Evolutionary conservation across 1,140 invertebrate species (phyloP), one percentile per base, ranked within the genome.

Genomic region (Lordiphosa collinella): DNA sequence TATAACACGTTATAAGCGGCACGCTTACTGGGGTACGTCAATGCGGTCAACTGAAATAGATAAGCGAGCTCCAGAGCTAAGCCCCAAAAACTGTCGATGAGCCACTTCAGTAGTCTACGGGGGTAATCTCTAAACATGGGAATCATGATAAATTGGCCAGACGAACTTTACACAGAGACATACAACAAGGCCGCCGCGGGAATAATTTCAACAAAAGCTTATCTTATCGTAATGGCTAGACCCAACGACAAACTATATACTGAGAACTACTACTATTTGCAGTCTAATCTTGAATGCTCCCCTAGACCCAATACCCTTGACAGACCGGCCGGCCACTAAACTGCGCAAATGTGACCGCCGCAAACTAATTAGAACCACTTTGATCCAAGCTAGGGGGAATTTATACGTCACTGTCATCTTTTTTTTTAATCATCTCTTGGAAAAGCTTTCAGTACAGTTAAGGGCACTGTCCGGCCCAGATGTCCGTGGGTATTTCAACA

Each of bases 171-270:
- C 22, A 44, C 61, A 35, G 7, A n/a, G 37, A 16, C 57, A 56
- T 59, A 38, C 18, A 68, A 57, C 67, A 78, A 72, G 74, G 55
- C 56, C 69, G 65, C 36, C 5, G 13, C 22, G 12, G 38, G 56
- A 38, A 46, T 25, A 46, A 57, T 40, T 50, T 7, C 3, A 67
- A 58, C 31, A 1, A 18, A 36, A 13, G 12, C 49, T 57, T 57
- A 79, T 79, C 75, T 79, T 51, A 79, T 79, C 75, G 41, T 6
- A 44, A 31, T n/a, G 40, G 52, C 68, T 55, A 73, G 68, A 69
- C 68, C 68, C 0, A 22, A 79, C 68, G 73, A 13, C 63, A 46
- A 22, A 41, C 13, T 43, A 18, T 44, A 38, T 54, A 44, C 14
- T 59, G 35, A 31, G 31, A 49, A 50, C 40, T 38, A 40, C 58